phyloP scores from a whole-genome alignment of 2,113 vertebrate species.

The Rana temporaria region DNA sequence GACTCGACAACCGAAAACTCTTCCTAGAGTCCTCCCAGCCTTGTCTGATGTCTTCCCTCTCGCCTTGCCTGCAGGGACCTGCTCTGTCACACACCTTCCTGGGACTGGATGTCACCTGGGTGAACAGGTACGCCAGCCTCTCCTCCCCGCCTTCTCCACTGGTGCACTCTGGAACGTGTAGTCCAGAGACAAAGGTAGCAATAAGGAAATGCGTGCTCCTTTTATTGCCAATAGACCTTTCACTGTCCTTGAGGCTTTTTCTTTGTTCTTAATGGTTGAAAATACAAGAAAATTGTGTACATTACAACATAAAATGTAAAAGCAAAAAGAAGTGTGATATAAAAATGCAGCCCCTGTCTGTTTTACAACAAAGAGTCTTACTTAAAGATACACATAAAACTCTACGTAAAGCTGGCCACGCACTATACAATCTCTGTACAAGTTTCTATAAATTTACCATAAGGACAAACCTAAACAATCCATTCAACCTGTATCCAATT shows the following conservation, averaged over 20 bases:
- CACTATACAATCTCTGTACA: too few species aligned
- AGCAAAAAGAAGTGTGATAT: too few species aligned
- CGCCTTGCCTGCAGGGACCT: not conserved
- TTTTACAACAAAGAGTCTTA: too few species aligned
- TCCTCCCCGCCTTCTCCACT: constrained; percentile 69
- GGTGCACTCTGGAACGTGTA: constrained; percentile 79
- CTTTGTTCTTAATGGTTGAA: too few species aligned
- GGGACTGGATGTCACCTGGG: constrained; percentile 68
- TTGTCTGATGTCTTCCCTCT: not conserved
- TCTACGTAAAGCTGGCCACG: too few species aligned
- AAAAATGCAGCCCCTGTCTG: too few species aligned
- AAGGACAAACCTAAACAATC: too few species aligned
- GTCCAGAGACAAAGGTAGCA: constrained; percentile 56
- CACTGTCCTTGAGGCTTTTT: constrained; percentile 5
- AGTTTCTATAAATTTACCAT: too few species aligned
- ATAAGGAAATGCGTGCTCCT: constrained; percentile 29
- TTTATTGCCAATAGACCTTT: not conserved
- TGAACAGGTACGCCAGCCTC: constrained; percentile 67
- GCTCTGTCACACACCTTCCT: constrained; percentile 57
- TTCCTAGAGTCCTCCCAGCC: not conserved
- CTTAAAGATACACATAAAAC: too few species aligned
- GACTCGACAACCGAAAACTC: too few species aligned
- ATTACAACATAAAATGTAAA: not conserved
- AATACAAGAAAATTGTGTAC: not conserved
- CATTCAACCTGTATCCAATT: too few species aligned